These are phyloP conservation scores for Megaceryle maxima DNA, from an alignment of 2,113 vertebrate species.

Conservation along the genomic window DNA sequence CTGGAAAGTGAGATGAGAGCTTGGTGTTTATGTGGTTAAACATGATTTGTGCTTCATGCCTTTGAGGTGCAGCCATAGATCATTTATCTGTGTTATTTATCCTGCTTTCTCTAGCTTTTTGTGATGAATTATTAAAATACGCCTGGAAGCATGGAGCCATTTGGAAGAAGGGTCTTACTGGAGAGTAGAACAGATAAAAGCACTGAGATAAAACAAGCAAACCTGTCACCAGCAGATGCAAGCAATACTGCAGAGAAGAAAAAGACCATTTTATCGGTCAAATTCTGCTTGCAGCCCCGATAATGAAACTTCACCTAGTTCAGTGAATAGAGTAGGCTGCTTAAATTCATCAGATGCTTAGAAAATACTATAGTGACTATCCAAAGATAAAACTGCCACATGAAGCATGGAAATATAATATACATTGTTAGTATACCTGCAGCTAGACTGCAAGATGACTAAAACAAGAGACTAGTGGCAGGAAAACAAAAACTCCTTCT, in stretches of 20 bases:
- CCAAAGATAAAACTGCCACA: neutral
- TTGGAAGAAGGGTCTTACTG: conserved; percentile 4
- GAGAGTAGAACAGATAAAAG: conserved; percentile 43
- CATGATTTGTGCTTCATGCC: conserved; percentile 43
- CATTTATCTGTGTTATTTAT: conserved; percentile 27
- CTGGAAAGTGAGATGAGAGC: conserved; percentile 4
- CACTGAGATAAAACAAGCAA: conserved; percentile 31
- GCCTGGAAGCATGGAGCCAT: conserved; percentile 12
- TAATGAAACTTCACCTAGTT: neutral
- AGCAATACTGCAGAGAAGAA: conserved; percentile 9
- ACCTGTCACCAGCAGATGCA: neutral
- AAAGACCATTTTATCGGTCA: neutral
- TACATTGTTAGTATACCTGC: neutral
- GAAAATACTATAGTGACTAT: neutral
- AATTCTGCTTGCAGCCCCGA: neutral
- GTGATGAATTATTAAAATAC: conserved; percentile 61
- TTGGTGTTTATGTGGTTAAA: conserved; percentile 41
- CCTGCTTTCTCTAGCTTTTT: conserved; percentile 36
- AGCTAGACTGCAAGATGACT: neutral
- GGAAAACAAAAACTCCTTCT: neutral
- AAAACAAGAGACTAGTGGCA: neutral
- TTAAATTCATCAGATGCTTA: neutral
- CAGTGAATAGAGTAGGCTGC: neutral
- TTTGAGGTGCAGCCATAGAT: conserved; percentile 44
- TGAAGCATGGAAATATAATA: neutral